phyloP scores from a whole-genome alignment of 1,140 invertebrate genomes.

The Mamestra configurata region DNA sequence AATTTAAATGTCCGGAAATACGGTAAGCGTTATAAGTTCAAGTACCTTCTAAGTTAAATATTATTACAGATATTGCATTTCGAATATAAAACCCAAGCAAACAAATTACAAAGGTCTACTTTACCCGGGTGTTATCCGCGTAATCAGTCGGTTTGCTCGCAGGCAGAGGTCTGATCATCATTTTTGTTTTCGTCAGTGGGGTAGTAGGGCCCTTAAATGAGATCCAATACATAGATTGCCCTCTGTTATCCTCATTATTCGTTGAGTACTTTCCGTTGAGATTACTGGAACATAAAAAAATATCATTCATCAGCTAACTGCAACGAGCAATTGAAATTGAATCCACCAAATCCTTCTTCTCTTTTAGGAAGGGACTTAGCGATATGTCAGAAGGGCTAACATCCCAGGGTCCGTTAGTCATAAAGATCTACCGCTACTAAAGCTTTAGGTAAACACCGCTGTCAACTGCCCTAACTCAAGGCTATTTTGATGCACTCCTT shows the following conservation, averaged over 20 bases:
- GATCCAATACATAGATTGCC: constrained; percentile 90
- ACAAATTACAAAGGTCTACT: background rate
- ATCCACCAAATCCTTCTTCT: no score
- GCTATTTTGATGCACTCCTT: no score
- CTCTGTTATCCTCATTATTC: constrained; percentile 84
- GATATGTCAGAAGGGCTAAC: no score
- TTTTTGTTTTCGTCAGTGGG: constrained; percentile 88
- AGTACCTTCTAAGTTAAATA: constrained; percentile 2
- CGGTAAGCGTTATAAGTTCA: background rate
- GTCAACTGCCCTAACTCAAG: no score
- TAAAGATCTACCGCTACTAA: no score
- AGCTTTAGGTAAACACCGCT: no score
- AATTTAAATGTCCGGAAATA: background rate
- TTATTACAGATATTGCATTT: no score
- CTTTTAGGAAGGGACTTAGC: no score
- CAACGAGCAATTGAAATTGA: no score
- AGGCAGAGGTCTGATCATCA: constrained; percentile 88
- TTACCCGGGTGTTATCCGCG: constrained; percentile 68
- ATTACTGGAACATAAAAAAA: constrained; percentile 77
- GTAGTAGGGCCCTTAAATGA: constrained; percentile 88
- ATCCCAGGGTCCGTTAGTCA: no score
- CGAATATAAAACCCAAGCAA: background rate
- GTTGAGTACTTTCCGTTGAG: constrained; percentile 89
- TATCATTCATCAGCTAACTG: no score
- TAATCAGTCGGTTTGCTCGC: constrained; percentile 75